Evolutionary conservation across 2,888 invertebrate species (phyloP), one percentile per base, ranked within the genome.

Genomic region (Tetheella fluctuosa): DNA sequence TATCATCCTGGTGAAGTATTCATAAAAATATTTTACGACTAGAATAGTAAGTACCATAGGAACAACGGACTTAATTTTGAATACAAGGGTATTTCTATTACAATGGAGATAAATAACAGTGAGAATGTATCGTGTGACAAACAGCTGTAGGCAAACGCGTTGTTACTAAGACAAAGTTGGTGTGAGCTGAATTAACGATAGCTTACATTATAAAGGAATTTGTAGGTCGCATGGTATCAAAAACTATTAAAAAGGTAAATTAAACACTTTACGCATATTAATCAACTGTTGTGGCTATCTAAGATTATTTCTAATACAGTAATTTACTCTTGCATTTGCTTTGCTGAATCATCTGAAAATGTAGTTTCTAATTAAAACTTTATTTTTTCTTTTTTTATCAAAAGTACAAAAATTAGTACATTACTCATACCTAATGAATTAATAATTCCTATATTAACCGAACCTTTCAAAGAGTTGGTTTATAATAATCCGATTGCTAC

Each of bases 91-190:
- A 15, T 55, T 55, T 54, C 13, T 34, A 54, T 30, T 34, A 34
- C 34, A 55, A 34, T 37, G 23, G 34, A 34, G 55, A 55, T 1
- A 37, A 55, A 55, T 55, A 54, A 37, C 55, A 57, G 65, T 69
- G 69, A 63, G 62, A 68, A 68, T 63, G 57, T 63, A 62, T 63
- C 60, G 62, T 62, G 55, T 60, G 67, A 60, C 63, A 65, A 67
- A 63, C 64, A 70, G 68, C 60, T 60, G 58, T 58, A 60, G 58
- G 54, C 58, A 30, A 34, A 34, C 20, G 10, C n/a, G 48, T 48
- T 20, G 48, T 48, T 48, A 20, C 20, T 48, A 48, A 48, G 20
- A 30, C 39, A 37, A 52, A 58, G 64, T 60, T 63, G 58, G 57
- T 66, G 63, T 60, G 61, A 30, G 53, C 54, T 48, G 54, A n/a